A percentile compares a stretch with the other conserved stretches of the same genome.
Conservation (phyloP, 1,140 invertebrate species). For the Diorhabda elongata region DNA sequence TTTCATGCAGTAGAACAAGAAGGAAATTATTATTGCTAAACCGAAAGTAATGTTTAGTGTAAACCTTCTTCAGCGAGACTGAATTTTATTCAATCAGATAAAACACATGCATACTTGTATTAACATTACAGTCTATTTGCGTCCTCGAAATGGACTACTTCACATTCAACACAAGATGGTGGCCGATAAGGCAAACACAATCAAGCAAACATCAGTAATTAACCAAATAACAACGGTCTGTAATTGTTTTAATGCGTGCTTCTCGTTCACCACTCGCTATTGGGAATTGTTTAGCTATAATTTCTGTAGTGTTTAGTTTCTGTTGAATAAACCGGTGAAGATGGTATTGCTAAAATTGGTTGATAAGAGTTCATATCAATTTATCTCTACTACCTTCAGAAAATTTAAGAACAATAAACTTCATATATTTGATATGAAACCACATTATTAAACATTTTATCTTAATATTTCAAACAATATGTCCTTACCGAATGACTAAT, state of each 20-base stretch:
- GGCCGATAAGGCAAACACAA: constrained; percentile 33
- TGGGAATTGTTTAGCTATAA: neutral
- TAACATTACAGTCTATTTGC: constrained; percentile 7
- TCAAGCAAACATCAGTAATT: constrained; percentile 37
- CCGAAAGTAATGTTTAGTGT: neutral
- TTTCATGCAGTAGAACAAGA: too few species aligned
- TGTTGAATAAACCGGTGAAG: constrained; percentile 6
- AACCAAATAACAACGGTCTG: constrained; percentile 33
- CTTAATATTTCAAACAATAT: too few species aligned
- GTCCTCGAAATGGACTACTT: constrained; percentile 23
- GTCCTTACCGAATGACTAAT: too few species aligned
- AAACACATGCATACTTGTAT: constrained; percentile 23
- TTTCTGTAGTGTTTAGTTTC: constrained; percentile 22
- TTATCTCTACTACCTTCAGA: too few species aligned
- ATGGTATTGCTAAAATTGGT: neutral
- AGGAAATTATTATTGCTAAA: too few species aligned
- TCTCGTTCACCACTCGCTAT: neutral
- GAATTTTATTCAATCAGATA: constrained; percentile 24
- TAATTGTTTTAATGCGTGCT: constrained; percentile 39
- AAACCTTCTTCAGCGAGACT: neutral
- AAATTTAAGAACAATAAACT: too few species aligned
- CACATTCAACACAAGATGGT: constrained; percentile 32
- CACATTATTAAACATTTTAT: too few species aligned
- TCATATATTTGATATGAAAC: too few species aligned
- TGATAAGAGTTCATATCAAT: too few species aligned